These are phyloP conservation scores for Tetheella fluctuosa DNA, from an alignment of 2,888 invertebrate species.

Conservation along the genomic window DNA sequence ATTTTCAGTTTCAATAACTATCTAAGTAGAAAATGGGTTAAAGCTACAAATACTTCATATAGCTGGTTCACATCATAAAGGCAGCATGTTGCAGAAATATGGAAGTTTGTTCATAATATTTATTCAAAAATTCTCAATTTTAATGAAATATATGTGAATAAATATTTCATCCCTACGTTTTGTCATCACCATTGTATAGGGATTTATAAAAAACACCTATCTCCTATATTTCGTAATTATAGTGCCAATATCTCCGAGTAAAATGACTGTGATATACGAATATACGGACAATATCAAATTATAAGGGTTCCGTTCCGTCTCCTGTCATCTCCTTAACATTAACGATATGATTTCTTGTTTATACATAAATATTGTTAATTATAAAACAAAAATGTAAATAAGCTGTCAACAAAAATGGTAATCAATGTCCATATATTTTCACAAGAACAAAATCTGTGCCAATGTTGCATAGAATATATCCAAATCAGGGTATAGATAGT, in stretches of 20 bases:
- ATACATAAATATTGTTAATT: not conserved
- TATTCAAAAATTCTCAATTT: too few relatives aligned
- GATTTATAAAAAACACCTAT: too few relatives aligned
- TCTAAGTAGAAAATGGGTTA: not conserved
- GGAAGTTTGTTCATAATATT: not conserved
- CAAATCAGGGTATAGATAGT: constrained; percentile 67
- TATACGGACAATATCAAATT: too few relatives aligned
- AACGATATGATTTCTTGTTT: too few relatives aligned
- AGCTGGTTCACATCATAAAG: not conserved
- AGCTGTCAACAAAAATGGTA: constrained; percentile 15
- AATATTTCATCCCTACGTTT: too few relatives aligned
- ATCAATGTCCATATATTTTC: constrained; percentile 14
- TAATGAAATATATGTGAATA: too few relatives aligned
- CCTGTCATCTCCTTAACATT: too few relatives aligned
- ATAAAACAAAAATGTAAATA: not conserved
- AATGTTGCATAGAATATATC: constrained; percentile 59
- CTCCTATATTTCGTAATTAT: too few relatives aligned
- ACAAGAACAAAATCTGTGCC: constrained; percentile 48
- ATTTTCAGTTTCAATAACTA: not conserved
- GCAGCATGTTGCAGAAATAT: not conserved
- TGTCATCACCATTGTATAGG: too few relatives aligned
- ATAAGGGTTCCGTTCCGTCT: too few relatives aligned
- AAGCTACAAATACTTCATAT: not conserved
- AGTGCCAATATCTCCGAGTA: too few relatives aligned
- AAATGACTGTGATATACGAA: too few relatives aligned